Conservation (phyloP, 30 jellyfish, hydroid and myxozoan species). For the Euphysa ruthae region DNA sequence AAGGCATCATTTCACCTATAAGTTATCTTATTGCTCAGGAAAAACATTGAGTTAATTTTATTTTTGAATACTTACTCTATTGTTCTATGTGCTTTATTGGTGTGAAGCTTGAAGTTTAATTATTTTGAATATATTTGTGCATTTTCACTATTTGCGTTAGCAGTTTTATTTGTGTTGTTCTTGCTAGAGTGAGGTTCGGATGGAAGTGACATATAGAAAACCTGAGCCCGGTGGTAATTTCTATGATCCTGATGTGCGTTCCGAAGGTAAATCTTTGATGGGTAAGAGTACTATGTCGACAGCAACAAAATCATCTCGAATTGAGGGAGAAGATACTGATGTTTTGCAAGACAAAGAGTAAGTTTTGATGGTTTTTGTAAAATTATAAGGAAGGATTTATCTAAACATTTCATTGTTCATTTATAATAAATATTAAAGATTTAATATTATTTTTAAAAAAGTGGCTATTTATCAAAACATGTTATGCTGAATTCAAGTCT, state of each 20-base stretch:
- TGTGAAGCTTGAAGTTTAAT: too few relatives aligned
- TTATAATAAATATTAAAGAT: background rate
- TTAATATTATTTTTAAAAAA: background rate
- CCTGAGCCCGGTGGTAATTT: slow-evolving; percentile 41
- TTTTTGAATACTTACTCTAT: too few relatives aligned
- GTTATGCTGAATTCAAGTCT: too few relatives aligned
- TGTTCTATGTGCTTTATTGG: too few relatives aligned
- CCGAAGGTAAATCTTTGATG: slow-evolving; percentile 18
- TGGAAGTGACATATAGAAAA: slow-evolving; percentile 33
- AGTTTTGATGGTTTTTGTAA: background rate
- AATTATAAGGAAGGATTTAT: background rate
- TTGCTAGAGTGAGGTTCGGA: slow-evolving; percentile 22
- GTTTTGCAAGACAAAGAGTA: slow-evolving; percentile 61
- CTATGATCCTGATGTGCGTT: slow-evolving; percentile 20
- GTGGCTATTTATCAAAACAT: too few relatives aligned
- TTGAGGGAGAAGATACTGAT: slow-evolving; percentile 10
- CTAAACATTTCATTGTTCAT: background rate
- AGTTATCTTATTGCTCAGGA: too few relatives aligned
- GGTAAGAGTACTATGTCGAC: slow-evolving; percentile 29
- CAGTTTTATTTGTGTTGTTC: background rate
- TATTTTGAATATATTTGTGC: too few relatives aligned
- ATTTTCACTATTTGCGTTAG: too few relatives aligned
- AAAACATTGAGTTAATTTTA: too few relatives aligned
- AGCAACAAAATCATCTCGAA: background rate
- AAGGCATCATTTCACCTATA: too few relatives aligned